These are phyloP conservation scores for Drosophila macrothrix DNA, from an alignment of 2,888 invertebrate species.

Conservation along the genomic window DNA sequence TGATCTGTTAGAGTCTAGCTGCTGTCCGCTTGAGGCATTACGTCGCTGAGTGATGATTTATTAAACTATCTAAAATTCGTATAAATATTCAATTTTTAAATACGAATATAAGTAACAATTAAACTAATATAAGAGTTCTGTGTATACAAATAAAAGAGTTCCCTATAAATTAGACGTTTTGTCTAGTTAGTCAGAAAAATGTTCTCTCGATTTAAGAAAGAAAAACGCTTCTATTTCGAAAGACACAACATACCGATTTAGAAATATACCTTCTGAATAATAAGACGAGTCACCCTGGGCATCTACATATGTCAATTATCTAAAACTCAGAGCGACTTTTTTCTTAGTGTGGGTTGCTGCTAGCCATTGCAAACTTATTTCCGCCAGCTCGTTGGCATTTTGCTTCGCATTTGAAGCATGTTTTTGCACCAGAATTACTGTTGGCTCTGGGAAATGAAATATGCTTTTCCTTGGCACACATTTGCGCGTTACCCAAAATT, in stretches of 20 bases:
- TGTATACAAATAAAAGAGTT: neutral
- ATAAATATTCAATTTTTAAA: neutral
- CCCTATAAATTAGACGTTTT: neutral
- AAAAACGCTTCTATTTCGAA: neutral
- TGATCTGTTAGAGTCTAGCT: neutral
- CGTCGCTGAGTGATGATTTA: neutral
- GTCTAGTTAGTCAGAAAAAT: neutral
- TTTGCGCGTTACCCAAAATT: constrained; percentile 50
- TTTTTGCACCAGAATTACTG: constrained; percentile 26
- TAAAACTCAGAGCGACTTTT: neutral
- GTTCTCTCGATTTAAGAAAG: neutral
- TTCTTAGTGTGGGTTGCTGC: neutral
- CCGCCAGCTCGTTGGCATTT: constrained; percentile 13
- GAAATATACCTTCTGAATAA: neutral
- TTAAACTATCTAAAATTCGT: neutral
- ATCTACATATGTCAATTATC: neutral
- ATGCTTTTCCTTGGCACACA: constrained; percentile 64
- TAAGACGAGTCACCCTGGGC: neutral
- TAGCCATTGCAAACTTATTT: neutral
- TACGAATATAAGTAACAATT: neutral
- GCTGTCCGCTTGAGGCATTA: too few relatives aligned
- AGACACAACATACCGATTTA: neutral
- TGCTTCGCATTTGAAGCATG: constrained; percentile 25
- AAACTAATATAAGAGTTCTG: too few relatives aligned
- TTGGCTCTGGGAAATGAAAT: constrained; percentile 50